phyloP scores from a whole-genome alignment of 2,888 invertebrate genomes.

The Autographa gamma region DNA sequence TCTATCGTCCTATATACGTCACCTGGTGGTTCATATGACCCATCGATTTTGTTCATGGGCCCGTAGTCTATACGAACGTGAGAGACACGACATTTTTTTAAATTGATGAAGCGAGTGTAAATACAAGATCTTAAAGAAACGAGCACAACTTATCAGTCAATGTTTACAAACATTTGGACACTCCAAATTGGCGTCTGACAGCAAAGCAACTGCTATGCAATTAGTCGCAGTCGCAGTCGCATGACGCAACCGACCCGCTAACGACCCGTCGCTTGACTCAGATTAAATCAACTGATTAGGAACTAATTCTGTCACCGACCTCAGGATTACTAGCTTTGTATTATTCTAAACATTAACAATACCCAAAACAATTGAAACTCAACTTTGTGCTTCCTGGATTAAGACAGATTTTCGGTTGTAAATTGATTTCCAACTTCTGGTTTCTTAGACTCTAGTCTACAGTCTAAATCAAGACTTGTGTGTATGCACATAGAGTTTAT shows the following conservation, averaged over 20 bases:
- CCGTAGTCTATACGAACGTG: too few species aligned
- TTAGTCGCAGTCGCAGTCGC: conserved; percentile 52
- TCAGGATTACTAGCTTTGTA: conserved; percentile 52
- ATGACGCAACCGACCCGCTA: conserved; percentile 43
- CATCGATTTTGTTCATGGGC: too few species aligned
- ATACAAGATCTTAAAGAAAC: not conserved
- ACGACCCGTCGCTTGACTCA: conserved; percentile 41
- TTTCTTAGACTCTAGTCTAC: conserved; percentile 6
- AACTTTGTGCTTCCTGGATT: not conserved
- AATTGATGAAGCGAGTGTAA: not conserved
- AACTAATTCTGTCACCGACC: conserved; percentile 66
- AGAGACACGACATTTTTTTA: not conserved
- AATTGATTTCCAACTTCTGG: not conserved
- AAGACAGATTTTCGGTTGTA: conserved; percentile 4
- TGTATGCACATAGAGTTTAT: not conserved
- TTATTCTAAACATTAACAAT: conserved; percentile 39
- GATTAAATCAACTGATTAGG: conserved; percentile 76
- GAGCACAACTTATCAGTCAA: conserved; percentile 18
- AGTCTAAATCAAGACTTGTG: conserved; percentile 14
- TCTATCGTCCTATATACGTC: too few species aligned
- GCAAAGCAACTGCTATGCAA: conserved; percentile 46
- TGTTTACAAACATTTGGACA: conserved; percentile 56
- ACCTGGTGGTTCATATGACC: too few species aligned
- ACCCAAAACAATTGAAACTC: conserved; percentile 5
- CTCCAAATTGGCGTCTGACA: conserved; percentile 40